Conservation (phyloP, 2,113 vertebrate genomes). For the Pseudopodoces humilis region DNA sequence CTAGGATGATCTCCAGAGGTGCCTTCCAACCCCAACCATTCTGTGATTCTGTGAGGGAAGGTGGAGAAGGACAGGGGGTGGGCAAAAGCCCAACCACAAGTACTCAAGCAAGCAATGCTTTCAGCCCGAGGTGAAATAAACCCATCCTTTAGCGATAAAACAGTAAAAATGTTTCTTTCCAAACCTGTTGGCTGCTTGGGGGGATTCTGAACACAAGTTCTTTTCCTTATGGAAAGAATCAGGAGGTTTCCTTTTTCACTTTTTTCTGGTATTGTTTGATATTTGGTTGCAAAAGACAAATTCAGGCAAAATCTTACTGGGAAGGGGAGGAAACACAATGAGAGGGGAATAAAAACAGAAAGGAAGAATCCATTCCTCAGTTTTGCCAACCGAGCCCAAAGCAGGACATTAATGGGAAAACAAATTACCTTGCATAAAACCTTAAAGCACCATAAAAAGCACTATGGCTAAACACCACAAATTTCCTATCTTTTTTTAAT, state of each 20-base stretch:
- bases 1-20: neutral
- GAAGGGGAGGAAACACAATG: neutral
- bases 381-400: neutral
- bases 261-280: neutral
- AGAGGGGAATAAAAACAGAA: neutral
- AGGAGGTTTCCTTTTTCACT: neutral
- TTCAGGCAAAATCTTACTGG: neutral
- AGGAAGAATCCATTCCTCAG: neutral
- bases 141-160: fast-evolving
- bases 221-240: neutral
- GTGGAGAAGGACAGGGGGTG: neutral
- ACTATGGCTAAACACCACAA: neutral
- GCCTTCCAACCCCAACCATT: neutral
- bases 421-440: neutral
- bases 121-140: fast-evolving
- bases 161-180: neutral
- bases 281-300: neutral
- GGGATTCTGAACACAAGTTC: neutral
- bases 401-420: neutral
- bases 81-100: neutral
- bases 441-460: neutral
- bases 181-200: neutral
- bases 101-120: neutral
- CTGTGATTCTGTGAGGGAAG: neutral
- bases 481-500: neutral